phyloP scores from a whole-genome alignment of 2,797 vertebrate genomes.

The Alca torda region DNA sequence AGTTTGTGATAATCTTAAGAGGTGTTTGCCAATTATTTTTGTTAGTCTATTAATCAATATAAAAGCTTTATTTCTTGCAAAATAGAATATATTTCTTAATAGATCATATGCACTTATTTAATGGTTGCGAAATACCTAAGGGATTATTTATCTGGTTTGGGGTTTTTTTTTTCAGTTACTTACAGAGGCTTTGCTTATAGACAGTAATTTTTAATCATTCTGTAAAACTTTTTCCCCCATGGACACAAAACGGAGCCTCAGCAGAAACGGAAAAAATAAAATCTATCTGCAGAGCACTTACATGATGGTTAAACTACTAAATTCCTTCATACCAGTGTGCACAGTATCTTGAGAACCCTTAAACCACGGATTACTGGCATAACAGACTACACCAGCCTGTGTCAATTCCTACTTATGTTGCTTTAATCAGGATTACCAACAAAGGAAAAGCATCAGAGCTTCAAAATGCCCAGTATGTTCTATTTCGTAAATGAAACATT shows the following conservation, averaged over 20 bases:
- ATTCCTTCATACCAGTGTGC: not conserved
- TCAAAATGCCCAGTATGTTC: not conserved
- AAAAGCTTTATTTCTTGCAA: not conserved
- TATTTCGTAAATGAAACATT: not conserved
- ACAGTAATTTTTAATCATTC: not conserved
- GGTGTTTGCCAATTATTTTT: not conserved
- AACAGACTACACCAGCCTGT: not conserved
- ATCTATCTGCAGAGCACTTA: not conserved
- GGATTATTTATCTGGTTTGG: not conserved
- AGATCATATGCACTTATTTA: not conserved
- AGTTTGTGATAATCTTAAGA: not conserved
- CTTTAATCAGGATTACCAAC: slow-evolving; percentile 18
- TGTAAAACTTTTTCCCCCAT: not conserved
- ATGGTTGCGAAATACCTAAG: not conserved
- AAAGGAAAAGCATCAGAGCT: not conserved
- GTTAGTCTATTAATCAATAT: not conserved
- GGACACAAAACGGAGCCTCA: not conserved
- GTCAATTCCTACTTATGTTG: not conserved
- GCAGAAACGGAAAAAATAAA: not conserved
- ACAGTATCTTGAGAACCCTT: not conserved
- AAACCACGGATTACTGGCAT: not conserved
- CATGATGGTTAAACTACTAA: not conserved
- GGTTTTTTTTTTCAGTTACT: not conserved
- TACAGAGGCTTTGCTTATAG: not conserved
- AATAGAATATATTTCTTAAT: not conserved